Evolutionary conservation across 2,797 vertebrate genomes (phyloP), one percentile per base, ranked within the genome.

Genomic region (Sciurus carolinensis): DNA sequence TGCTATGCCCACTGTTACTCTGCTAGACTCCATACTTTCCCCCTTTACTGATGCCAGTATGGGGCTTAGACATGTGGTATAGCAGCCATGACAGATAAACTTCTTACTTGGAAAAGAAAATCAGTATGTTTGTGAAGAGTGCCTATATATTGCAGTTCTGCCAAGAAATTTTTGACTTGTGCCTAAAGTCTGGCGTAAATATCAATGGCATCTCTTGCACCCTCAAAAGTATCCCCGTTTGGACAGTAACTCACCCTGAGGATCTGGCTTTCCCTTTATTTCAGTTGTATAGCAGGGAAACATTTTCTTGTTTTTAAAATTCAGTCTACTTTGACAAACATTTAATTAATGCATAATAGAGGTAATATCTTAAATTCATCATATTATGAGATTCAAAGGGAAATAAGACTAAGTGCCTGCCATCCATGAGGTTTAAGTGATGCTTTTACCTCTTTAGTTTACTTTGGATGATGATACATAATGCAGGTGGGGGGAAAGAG

Each of bases 251-350:
- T 91, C 28, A 44, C 64, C 47, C 28, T 47, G 18, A 71, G 36
- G 44, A 42, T 85, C 80, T 91, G 44, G 57, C 66, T 88, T 87
- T 79, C 39, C 76, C 10, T 89, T 72, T 76, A 86, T 62, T 86
- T 44, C 10, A 67, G 18, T 92, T 64, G 39, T 83, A 0, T 87
- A 64, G 39, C 50, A 73, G 39, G 77, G 81, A 87, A 94, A 92
- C 10, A 39, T 83, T 94, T 86, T 72, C 71, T 92, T 89, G 24
- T 62, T 30, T 71, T 84, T 66, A 77, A 69, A 82, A 18, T 89
- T 90, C 28, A 59, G 14, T 79, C 90, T 92, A 92, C 15, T 77
- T 90, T 52, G 59, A 72, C 52, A n/a, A 72, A 64, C 79, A 57
- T 50, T 50, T 50, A 57, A 36, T 66, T 77, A 92, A 67, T 30